Conservation (phyloP, 2,113 vertebrate genomes). For the Datnioides undecimradiatus region DNA sequence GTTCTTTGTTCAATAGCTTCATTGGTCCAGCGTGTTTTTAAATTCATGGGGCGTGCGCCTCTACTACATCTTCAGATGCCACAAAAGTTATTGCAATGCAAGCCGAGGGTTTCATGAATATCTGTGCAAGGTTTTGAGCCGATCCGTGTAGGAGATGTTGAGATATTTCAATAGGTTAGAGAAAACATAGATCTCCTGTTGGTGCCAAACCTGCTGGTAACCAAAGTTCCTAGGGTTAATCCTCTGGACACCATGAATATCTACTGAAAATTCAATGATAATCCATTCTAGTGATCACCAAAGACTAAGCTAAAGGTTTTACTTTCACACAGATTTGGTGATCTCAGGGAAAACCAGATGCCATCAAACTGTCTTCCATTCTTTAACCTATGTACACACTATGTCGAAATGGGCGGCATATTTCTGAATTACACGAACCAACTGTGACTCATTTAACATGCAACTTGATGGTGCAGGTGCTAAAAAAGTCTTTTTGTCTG, state of each 20-base stretch:
- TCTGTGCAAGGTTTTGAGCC: not conserved
- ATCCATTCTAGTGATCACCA: not conserved
- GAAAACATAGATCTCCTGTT: not conserved
- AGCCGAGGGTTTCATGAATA: not conserved
- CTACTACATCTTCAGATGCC: too few relatives aligned
- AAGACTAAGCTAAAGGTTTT: too few relatives aligned
- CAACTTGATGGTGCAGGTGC: too few relatives aligned
- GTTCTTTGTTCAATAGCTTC: too few relatives aligned
- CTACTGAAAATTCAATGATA: not conserved
- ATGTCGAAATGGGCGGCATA: not conserved
- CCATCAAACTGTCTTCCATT: not conserved
- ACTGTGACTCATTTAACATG: not conserved
- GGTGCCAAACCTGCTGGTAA: too few relatives aligned
- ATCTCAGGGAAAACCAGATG: not conserved
- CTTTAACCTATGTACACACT: not conserved
- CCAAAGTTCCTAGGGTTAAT: not conserved
- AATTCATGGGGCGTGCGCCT: too few relatives aligned
- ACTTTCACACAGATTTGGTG: too few relatives aligned
- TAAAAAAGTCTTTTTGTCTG: not conserved
- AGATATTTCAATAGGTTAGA: not conserved
- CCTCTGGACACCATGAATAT: not conserved
- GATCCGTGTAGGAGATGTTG: not conserved
- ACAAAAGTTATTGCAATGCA: not conserved
- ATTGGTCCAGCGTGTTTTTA: too few relatives aligned
- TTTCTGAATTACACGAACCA: not conserved